Base-by-base conservation (phyloP, 2,113 vertebrate genomes). In the Pipa parva region DNA sequence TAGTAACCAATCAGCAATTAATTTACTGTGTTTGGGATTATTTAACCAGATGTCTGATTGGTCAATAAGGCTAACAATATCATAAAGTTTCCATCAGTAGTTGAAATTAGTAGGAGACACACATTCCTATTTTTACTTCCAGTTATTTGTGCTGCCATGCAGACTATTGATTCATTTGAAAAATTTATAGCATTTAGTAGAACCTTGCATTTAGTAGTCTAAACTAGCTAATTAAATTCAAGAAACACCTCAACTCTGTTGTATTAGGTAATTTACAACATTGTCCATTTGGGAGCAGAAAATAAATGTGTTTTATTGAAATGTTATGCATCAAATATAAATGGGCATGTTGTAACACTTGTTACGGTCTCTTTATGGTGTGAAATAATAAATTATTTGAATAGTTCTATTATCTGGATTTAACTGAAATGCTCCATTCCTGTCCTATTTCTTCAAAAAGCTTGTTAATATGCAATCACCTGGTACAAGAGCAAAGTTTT, bases 401-500 rank as follows among this genome's bases (percentile, higher is more conserved):
- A 84, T 82, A 79, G 76, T 87, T 88, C 84, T 81, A 88, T 88
- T 89, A 88, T 83, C 85, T 83, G 59, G 79, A 80, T 84, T 85
- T 86, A 89, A 88, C 84, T 81, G 86, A 87, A 88, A 88, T 72
- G 17, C 83, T 84, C 83, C 80, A 76, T 64, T 81, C 83, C 89
- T 90, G 89, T 89, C 89, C 84, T 79, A 79, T 76, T 84, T 88
- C 89, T 84, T 88, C 88, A 89, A 89, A 90, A 88, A 87, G 82
- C 89, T 89, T 89, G 89, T 89, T 90, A 90, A 90, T 90, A 90
- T 89, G 88, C 88, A 89, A 85, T 89, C 88, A 87, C 85, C 86
- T 87, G 82, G 84, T 89, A 89, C 80, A 88, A 89, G 83, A 82
- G 88, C 87, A 85, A 89, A 89, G 88, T 89, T 89, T 89, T 87